Evolutionary conservation across 2,888 invertebrate species (phyloP).

Genomic region (Hemicrepidius hirtus): DNA sequence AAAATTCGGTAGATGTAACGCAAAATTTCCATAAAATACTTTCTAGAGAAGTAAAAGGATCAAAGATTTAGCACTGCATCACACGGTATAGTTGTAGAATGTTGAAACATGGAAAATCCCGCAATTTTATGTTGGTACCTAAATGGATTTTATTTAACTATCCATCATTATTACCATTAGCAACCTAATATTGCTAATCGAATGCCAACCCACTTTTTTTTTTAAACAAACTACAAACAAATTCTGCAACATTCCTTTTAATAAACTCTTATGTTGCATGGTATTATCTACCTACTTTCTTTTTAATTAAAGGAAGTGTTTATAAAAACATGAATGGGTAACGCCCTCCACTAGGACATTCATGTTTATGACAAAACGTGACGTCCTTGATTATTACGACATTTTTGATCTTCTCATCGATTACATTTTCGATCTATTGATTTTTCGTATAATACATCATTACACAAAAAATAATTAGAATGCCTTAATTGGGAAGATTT

Average conservation of each 20-base stretch:
- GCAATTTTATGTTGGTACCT: background rate
- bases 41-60: background rate
- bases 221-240: background rate
- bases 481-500: too few species aligned
- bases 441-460: background rate
- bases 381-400: conserved; percentile 31
- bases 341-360: background rate
- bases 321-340: conserved; percentile 8
- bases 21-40: too few species aligned
- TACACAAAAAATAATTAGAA: too few species aligned
- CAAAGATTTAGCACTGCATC: background rate
- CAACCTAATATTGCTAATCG: too few species aligned
- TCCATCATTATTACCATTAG: background rate
- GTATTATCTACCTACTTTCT: conserved; percentile 18
- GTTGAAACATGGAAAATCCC: conserved; percentile 4
- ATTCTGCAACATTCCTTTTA: conserved; percentile 3
- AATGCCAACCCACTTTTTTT: background rate
- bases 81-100: background rate
- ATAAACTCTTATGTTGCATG: background rate
- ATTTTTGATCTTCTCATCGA: conserved; percentile 9
- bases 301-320: conserved; percentile 9
- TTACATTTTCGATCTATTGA: conserved; percentile 12
- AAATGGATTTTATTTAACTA: background rate
- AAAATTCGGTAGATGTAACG: too few species aligned
- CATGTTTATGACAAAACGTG: background rate